Base-by-base conservation (phyloP, 2,797 vertebrate genomes). In the Coilia nasus region DNA sequence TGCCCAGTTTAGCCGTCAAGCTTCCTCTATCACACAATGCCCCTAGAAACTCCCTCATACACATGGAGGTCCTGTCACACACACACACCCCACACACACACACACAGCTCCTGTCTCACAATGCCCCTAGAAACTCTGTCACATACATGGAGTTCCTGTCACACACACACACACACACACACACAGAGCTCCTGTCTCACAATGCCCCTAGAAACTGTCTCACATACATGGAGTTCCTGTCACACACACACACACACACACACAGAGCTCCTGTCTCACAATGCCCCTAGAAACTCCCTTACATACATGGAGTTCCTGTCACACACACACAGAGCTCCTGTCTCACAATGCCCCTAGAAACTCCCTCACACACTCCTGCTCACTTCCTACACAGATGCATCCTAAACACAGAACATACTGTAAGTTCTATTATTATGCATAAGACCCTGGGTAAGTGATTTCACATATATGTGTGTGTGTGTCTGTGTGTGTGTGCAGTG, bases 331-430 rank as follows among this genome's bases (percentile, higher is more conserved):
- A 81, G 44, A 15, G 9, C 59, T 64, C 84, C 60, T 86, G 47
- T 81, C 71, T 64, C 83, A 84, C 17, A n/a, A 87, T 78, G 85
- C 44, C 56, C 21, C 59, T 57, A 54, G 21, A 28, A 44, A 25
- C 82, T 87, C 64, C 86, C 35, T 41, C 56, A 82, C n/a, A 23
- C 81, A 23, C 5, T 41, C 15, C 1, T 64, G 75, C 75, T 14
- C 67, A 81, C 82, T 87, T 87, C 84, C 87, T 54, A 54, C 60
- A 82, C 87, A 85, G 87, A 35, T 87, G 87, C 84, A 85, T 87
- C 87, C 87, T 85, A 75, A 35, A 35, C 67, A 75, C 4, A 35
- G 35, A 75, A 19, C 31, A 25, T 25, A 25, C 11, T 25, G 28
- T 21, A 9, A 3, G 19, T 10, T 67, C 23, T 28, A 64, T 25